Conservation (phyloP, 2,888 invertebrate genomes). For the Chesias legatella region DNA sequence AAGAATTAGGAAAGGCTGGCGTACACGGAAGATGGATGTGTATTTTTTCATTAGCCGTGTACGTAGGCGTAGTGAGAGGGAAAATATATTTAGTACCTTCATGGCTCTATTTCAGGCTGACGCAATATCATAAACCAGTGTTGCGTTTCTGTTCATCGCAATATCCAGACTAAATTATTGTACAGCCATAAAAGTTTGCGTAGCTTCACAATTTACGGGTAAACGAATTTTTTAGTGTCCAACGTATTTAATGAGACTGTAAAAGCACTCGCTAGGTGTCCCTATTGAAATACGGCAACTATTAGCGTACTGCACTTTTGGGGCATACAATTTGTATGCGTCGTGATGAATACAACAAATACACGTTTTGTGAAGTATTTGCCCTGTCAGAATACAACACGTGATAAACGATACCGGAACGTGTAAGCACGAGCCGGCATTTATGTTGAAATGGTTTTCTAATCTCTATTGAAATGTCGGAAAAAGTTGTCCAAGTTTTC, state of each 20-base stretch:
- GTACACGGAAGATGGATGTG: too few relatives aligned
- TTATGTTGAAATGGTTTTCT: too few relatives aligned
- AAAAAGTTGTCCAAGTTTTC: too few relatives aligned
- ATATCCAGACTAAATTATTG: slow-evolving; percentile 47
- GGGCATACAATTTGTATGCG: slow-evolving; percentile 53
- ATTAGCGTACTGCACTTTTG: slow-evolving; percentile 38
- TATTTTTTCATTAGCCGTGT: too few relatives aligned
- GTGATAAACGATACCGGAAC: slow-evolving; percentile 65
- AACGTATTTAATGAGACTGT: slow-evolving; percentile 44
- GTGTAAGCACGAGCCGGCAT: too few relatives aligned
- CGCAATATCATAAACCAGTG: slow-evolving; percentile 36
- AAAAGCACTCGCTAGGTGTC: slow-evolving; percentile 39
- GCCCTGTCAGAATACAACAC: slow-evolving; percentile 55
- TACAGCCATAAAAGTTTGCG: slow-evolving; percentile 42
- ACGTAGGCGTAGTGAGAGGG: too few relatives aligned
- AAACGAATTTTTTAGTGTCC: slow-evolving; percentile 50
- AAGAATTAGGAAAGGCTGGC: too few relatives aligned
- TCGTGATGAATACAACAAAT: slow-evolving; percentile 53
- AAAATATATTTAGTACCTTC: too few relatives aligned
- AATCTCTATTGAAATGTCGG: too few relatives aligned
- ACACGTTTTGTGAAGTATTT: slow-evolving; percentile 64
- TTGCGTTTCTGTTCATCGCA: slow-evolving; percentile 42
- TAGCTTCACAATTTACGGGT: slow-evolving; percentile 50
- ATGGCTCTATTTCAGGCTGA: background rate
- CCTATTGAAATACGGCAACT: slow-evolving; percentile 38